Conservation (phyloP, 2,113 vertebrate genomes). For the Prionailurus bengalensis region DNA sequence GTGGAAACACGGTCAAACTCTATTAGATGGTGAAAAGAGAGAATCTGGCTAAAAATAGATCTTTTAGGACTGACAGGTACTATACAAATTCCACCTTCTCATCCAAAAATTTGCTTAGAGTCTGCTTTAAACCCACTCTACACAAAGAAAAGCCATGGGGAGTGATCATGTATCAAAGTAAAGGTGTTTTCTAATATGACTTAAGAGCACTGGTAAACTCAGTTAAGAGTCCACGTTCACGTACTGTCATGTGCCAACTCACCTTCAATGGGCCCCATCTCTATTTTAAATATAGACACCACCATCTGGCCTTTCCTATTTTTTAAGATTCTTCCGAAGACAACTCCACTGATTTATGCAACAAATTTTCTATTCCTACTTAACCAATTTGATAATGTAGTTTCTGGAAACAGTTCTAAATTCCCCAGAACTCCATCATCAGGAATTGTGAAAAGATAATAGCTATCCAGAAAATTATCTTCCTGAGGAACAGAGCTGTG, state of each 20-base stretch:
- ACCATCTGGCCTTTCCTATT: not conserved
- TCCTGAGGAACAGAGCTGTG: not conserved
- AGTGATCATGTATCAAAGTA: not conserved
- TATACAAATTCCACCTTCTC: slow-evolving; percentile 6
- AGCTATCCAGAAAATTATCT: not conserved
- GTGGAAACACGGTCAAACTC: not conserved
- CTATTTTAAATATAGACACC: not conserved
- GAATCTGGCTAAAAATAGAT: not conserved
- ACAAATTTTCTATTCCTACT: slow-evolving; percentile 24
- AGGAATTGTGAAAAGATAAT: not conserved
- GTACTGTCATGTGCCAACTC: not conserved
- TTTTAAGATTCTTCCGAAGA: slow-evolving; percentile 15
- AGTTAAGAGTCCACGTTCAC: not conserved
- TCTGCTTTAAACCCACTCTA: not conserved
- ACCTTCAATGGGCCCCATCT: not conserved
- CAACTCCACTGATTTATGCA: slow-evolving; percentile 13
- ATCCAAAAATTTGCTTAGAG: not conserved
- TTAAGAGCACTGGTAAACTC: not conserved
- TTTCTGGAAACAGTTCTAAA: slow-evolving; percentile 12
- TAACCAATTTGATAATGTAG: not conserved
- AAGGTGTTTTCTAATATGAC: not conserved
- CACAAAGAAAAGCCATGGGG: not conserved
- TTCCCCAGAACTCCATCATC: not conserved
- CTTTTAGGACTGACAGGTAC: not conserved
- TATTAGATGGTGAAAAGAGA: not conserved